phyloP scores from a whole-genome alignment of 2,113 vertebrate species.

The Polyodon spathula region DNA sequence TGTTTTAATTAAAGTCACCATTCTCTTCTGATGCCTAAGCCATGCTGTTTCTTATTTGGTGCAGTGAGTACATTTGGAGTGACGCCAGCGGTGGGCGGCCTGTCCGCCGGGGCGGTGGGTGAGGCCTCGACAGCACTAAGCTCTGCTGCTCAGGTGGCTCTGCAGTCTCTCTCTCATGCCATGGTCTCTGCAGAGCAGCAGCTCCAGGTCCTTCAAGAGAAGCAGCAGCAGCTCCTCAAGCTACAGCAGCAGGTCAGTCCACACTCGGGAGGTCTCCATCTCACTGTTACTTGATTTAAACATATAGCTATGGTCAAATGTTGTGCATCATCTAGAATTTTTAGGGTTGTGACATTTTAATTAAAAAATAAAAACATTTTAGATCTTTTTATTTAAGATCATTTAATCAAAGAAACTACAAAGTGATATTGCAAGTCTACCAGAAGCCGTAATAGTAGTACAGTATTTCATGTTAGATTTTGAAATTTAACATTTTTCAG shows the following conservation, averaged over 20 bases:
- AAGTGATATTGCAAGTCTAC: too few relatives aligned
- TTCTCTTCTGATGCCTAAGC: background rate
- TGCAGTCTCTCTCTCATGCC: conserved; percentile 97
- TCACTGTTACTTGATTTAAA: background rate
- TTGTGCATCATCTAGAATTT: too few relatives aligned
- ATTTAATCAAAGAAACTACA: too few relatives aligned
- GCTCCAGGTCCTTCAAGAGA: conserved; percentile 98
- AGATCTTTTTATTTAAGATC: too few relatives aligned
- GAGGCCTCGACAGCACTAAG: conserved; percentile 95
- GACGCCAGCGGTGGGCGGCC: conserved; percentile 82
- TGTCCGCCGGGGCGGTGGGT: conserved; percentile 82
- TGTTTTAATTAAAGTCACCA: too few relatives aligned
- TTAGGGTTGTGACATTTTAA: too few relatives aligned
- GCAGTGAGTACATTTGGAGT: conserved; percentile 96
- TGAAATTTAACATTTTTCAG: too few relatives aligned
- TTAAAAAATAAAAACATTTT: too few relatives aligned
- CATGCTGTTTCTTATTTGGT: conserved; percentile 25
- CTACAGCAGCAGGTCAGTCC: conserved; percentile 95
- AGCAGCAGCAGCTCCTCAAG: conserved; percentile 98
- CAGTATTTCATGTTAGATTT: too few relatives aligned
- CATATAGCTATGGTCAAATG: too few relatives aligned
- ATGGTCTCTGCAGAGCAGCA: conserved; percentile 99
- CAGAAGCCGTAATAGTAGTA: too few relatives aligned
- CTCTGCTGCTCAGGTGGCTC: conserved; percentile 96
- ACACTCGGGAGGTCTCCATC: background rate